Evolutionary conservation across 2,113 vertebrate genomes (phyloP).

Genomic region (Candoia aspera): DNA sequence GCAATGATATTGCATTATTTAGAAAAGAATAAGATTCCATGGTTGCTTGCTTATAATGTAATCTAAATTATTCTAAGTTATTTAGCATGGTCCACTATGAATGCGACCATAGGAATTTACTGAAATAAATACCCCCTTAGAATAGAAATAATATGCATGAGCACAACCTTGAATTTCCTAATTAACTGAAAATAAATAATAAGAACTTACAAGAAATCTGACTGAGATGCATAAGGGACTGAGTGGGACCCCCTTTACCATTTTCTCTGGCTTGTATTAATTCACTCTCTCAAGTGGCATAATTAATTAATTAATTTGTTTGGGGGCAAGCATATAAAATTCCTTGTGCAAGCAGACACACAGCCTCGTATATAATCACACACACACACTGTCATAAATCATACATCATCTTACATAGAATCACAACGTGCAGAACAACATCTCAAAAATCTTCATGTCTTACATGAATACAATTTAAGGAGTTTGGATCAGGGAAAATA

Average conservation of each 20-base stretch:
- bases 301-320: neutral
- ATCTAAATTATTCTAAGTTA: slow-evolving; percentile 18
- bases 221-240: neutral
- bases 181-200: neutral
- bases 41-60: slow-evolving; percentile 7
- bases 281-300: neutral
- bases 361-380: neutral
- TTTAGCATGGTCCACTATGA: slow-evolving; percentile 7
- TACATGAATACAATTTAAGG: neutral
- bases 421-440: neutral
- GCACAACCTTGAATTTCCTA: neutral
- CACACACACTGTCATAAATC: neutral
- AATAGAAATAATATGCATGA: neutral
- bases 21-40: slow-evolving; percentile 13
- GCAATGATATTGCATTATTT: slow-evolving; percentile 14
- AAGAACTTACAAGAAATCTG: neutral
- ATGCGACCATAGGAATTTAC: neutral
- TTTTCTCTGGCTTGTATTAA: neutral
- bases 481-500: neutral
- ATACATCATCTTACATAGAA: neutral
- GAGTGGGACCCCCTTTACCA: neutral
- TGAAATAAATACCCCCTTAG: neutral
- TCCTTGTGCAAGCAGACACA: neutral
- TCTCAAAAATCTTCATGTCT: neutral
- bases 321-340: neutral